Percentiles rank a stretch among this genome's conserved stretches.
phyloP scores from a whole-genome alignment of 2,797 vertebrate genomes.

The Tolypeutes matacus region DNA sequence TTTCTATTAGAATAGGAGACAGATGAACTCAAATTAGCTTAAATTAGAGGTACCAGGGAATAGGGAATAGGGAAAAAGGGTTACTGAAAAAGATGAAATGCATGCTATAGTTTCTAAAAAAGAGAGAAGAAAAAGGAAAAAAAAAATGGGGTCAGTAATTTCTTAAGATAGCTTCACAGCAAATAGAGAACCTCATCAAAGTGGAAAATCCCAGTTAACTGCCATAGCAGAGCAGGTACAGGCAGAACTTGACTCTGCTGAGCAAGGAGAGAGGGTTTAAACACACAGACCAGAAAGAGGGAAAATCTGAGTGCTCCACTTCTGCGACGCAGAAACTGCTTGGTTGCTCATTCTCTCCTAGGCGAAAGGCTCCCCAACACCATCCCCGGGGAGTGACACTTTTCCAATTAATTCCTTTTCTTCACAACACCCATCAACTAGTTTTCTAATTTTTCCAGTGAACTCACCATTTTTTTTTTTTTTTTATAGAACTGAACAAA shows the following conservation, averaged over 20 bases:
- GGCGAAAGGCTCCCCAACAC: background rate
- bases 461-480: background rate
- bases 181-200: background rate
- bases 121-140: background rate
- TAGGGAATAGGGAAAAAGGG: background rate
- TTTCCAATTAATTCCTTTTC: background rate
- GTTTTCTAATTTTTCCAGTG: background rate
- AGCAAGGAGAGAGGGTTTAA: background rate
- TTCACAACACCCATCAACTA: background rate
- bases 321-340: background rate
- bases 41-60: background rate
- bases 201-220: background rate
- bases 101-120: background rate
- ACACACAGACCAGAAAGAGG: background rate
- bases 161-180: background rate
- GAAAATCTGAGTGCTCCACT: background rate
- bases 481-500: background rate
- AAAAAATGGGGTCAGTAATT: background rate
- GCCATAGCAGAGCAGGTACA: background rate
- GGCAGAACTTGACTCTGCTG: too few species aligned
- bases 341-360: background rate
- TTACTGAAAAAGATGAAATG: background rate
- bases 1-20: background rate
- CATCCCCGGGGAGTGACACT: background rate
- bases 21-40: background rate